Percentiles rank a stretch among this genome's conserved stretches.
These are phyloP conservation scores for Tapera naevia DNA, from an alignment of 2,797 vertebrate genomes.

Conservation along the genomic window DNA sequence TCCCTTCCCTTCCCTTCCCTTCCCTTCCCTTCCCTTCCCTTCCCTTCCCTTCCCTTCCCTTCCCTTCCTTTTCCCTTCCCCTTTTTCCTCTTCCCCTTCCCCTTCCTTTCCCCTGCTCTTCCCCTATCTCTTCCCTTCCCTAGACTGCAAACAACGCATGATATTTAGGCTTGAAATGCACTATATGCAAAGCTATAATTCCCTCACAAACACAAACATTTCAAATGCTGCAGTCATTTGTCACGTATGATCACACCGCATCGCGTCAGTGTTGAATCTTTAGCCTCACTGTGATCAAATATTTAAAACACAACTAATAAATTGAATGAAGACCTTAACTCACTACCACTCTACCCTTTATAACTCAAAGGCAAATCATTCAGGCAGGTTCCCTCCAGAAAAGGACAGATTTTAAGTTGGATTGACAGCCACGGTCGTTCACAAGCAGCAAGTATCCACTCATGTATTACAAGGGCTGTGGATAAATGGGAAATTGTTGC, in stretches of 20 bases:
- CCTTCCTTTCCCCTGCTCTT: too few species aligned
- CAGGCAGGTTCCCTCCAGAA: constrained; percentile 21
- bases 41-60: background rate
- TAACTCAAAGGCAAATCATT: background rate
- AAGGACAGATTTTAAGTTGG: background rate
- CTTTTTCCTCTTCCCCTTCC: too few species aligned
- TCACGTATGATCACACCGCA: background rate
- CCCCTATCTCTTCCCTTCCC: background rate
- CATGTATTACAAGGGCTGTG: background rate
- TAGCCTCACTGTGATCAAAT: background rate
- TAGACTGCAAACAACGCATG: background rate
- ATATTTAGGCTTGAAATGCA: background rate
- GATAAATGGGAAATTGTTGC: constrained; percentile 43
- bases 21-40: background rate
- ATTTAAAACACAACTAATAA: constrained; percentile 50
- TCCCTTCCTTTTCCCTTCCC: too few species aligned
- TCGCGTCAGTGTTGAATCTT: background rate
- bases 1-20: too few species aligned
- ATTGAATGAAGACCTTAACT: constrained; percentile 36
- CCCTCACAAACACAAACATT: background rate
- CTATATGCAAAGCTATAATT: background rate
- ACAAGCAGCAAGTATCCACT: constrained; percentile 17
- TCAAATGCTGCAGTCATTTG: constrained; percentile 9
- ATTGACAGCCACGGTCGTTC: constrained; percentile 28
- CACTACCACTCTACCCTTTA: background rate